phyloP scores from a whole-genome alignment of 1,140 invertebrate species.

The Ganaspis sp. region DNA sequence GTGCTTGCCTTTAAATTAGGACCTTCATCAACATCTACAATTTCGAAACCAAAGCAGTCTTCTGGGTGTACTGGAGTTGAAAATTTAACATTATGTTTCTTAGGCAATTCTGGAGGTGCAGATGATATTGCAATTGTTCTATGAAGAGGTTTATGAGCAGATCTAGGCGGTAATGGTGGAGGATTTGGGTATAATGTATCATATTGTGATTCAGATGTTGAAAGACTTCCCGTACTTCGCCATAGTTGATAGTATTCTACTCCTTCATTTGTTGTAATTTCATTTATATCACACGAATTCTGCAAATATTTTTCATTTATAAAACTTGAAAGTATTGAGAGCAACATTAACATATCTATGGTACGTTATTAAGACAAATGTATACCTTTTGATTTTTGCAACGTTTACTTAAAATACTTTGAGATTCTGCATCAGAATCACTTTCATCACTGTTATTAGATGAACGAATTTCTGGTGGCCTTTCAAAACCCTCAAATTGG shows the following conservation, averaged over 20 bases:
- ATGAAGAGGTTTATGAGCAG: constrained; percentile 80
- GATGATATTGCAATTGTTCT: constrained; percentile 78
- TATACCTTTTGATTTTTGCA: constrained; percentile 61
- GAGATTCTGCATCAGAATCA: constrained; percentile 73
- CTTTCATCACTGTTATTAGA: constrained; percentile 71
- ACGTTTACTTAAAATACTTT: constrained; percentile 58
- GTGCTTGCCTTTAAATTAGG: constrained; percentile 67
- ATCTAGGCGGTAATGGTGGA: constrained; percentile 76
- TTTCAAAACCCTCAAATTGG: constrained; percentile 54
- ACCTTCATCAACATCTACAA: constrained; percentile 85
- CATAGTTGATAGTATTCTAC: constrained; percentile 74
- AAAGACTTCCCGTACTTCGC: constrained; percentile 71
- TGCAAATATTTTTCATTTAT: constrained; percentile 48
- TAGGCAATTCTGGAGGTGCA: constrained; percentile 68
- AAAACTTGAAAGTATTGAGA: no score
- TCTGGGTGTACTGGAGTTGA: constrained; percentile 76
- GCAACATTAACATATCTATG: no score
- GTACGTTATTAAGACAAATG: constrained; percentile 15
- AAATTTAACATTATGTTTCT: constrained; percentile 77
- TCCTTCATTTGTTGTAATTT: constrained; percentile 59
- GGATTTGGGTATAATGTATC: constrained; percentile 69
- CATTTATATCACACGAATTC: constrained; percentile 60
- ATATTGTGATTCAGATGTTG: constrained; percentile 63
- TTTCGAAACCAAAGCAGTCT: constrained; percentile 86
- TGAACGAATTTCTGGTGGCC: constrained; percentile 59